Evolutionary conservation across 2,113 vertebrate species (phyloP).

Genomic region (Festucalex cinctus): DNA sequence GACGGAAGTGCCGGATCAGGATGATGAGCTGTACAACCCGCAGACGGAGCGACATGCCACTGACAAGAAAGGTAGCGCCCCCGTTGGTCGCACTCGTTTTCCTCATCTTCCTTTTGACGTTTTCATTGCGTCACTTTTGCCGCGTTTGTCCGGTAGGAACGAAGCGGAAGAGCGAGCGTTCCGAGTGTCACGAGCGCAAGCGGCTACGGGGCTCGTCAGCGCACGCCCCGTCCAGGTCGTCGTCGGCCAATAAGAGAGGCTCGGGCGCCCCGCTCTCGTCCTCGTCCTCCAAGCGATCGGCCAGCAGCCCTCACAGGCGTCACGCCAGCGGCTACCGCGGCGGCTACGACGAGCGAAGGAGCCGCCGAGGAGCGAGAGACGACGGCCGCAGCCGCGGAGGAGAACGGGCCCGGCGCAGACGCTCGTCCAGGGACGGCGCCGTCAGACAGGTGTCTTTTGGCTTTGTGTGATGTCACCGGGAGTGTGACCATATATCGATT

Average conservation of each 20-base stretch:
- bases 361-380: conserved; percentile 41
- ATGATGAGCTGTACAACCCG: conserved; percentile 95
- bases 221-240: conserved; percentile 76
- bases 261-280: conserved; percentile 59
- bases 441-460: conserved; percentile 49
- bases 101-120: too few relatives aligned
- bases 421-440: conserved; percentile 35
- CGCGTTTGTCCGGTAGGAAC: conserved; percentile 73
- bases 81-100: too few relatives aligned
- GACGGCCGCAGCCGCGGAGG: conserved; percentile 19
- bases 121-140: not conserved
- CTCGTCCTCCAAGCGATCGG: conserved; percentile 79
- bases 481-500: too few relatives aligned
- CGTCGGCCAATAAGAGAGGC: conserved; percentile 76
- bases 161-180: conserved; percentile 89
- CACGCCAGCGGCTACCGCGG: conserved; percentile 79
- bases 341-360: conserved; percentile 86
- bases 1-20: conserved; percentile 96
- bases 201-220: conserved; percentile 82
- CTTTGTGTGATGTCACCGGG: too few relatives aligned
- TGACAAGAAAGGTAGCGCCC: conserved; percentile 83
- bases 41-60: conserved; percentile 89
- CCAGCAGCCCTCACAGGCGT: conserved; percentile 54
- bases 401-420: conserved; percentile 20
- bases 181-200: conserved; percentile 81